Conservation (phyloP, 2,888 invertebrate genomes). For the Pachycephus smyrnensis region DNA sequence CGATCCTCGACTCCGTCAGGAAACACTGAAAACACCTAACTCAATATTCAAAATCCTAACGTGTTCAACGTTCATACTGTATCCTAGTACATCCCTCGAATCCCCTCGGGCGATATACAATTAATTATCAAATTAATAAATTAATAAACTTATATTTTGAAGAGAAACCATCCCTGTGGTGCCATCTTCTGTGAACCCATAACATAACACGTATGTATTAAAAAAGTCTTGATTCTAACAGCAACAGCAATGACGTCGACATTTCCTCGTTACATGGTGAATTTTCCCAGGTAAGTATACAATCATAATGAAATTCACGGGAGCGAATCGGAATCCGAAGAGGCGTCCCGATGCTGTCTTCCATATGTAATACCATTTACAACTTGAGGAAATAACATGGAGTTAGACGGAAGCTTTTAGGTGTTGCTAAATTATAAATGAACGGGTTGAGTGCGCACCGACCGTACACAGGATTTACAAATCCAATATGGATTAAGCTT, state of each 20-base stretch:
- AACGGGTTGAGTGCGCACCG: background rate
- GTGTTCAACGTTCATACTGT: background rate
- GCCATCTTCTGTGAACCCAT: background rate
- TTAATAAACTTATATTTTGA: background rate
- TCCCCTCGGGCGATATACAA: background rate
- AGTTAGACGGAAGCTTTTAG: background rate
- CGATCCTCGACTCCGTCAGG: constrained; percentile 44
- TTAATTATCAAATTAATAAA: background rate
- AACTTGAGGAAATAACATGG: background rate
- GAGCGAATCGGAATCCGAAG: background rate
- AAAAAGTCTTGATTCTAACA: background rate
- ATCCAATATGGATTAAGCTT: constrained; percentile 22
- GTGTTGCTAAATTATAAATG: background rate
- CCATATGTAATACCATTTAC: background rate
- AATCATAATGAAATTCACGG: background rate
- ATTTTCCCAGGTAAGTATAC: background rate
- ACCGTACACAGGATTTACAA: constrained; percentile 6
- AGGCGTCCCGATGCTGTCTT: background rate
- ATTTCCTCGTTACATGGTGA: background rate
- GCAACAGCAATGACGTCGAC: background rate
- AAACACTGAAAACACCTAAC: background rate
- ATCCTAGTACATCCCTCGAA: background rate
- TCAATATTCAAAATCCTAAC: background rate
- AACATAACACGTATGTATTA: background rate
- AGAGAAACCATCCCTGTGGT: background rate